Evolutionary conservation across 2,888 invertebrate genomes (phyloP).

Genomic region (Thera britannica): DNA sequence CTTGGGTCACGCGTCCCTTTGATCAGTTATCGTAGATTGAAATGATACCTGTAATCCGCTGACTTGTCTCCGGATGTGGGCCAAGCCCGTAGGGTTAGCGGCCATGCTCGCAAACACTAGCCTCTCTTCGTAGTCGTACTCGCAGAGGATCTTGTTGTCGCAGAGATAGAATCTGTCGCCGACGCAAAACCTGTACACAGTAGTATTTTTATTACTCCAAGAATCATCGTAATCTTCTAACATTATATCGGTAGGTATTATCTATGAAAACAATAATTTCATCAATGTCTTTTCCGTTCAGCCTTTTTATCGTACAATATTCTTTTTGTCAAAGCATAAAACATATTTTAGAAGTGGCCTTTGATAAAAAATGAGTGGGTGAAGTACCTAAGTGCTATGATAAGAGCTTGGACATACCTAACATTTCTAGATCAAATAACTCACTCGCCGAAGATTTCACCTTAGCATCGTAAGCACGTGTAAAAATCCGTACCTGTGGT

Average conservation of each 20-base stretch:
- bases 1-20: no score
- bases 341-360: no score
- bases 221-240: no score
- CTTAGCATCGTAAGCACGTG: background rate
- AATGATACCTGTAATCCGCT: slow-evolving; percentile 85
- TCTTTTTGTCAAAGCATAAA: no score
- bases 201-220: background rate
- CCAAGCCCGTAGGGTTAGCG: slow-evolving; percentile 93
- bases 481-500: slow-evolving; percentile 89
- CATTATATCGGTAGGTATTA: no score
- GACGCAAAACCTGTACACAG: slow-evolving; percentile 92
- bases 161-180: slow-evolving; percentile 97
- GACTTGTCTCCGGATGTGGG: slow-evolving; percentile 94
- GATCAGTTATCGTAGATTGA: no score
- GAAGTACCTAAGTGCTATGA: no score
- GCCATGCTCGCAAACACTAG: slow-evolving; percentile 96
- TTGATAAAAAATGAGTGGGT: no score
- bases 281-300: no score
- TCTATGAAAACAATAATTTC: no score
- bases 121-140: slow-evolving; percentile 96
- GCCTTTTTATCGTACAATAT: no score
- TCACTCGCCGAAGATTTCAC: background rate
- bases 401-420: background rate
- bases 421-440: background rate
- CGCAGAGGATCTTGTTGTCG: slow-evolving; percentile 97